A percentile compares a stretch with the other conserved stretches of the same genome.
Evolutionary conservation across 2,113 vertebrate genomes (phyloP).

Genomic region (Phalacrocorax pelagicus): DNA sequence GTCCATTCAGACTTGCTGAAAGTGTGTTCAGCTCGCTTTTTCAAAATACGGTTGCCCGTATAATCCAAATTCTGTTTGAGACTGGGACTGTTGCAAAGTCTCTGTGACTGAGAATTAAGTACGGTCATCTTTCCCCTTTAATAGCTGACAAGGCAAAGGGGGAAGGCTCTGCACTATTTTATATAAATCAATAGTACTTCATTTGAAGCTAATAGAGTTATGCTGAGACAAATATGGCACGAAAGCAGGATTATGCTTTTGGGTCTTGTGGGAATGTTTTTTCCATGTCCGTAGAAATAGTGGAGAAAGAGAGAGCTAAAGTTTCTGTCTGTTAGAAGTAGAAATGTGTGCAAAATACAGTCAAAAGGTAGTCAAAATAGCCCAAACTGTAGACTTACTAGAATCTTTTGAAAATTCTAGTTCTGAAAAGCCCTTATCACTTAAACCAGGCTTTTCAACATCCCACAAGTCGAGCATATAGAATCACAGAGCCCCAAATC

Average conservation of each 20-base stretch:
- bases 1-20: background rate
- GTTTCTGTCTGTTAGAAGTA: background rate
- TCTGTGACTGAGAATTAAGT: background rate
- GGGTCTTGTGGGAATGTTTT: background rate
- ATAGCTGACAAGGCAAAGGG: background rate
- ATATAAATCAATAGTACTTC: background rate
- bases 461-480: background rate
- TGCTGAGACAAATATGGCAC: background rate
- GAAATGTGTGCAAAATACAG: background rate
- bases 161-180: background rate
- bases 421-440: background rate
- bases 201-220: background rate
- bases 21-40: background rate
- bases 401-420: background rate
- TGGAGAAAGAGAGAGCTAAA: background rate
- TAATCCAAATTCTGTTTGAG: background rate
- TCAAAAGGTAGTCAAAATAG: background rate
- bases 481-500: fast-evolving
- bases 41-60: background rate
- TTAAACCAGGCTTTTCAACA: background rate
- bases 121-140: background rate
- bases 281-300: background rate
- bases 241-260: background rate
- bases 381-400: background rate
- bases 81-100: background rate